Percentiles rank a stretch among this genome's conserved stretches.
Evolutionary conservation across 1,140 invertebrate species (phyloP).

Genomic region (Drosophila obscura): DNA sequence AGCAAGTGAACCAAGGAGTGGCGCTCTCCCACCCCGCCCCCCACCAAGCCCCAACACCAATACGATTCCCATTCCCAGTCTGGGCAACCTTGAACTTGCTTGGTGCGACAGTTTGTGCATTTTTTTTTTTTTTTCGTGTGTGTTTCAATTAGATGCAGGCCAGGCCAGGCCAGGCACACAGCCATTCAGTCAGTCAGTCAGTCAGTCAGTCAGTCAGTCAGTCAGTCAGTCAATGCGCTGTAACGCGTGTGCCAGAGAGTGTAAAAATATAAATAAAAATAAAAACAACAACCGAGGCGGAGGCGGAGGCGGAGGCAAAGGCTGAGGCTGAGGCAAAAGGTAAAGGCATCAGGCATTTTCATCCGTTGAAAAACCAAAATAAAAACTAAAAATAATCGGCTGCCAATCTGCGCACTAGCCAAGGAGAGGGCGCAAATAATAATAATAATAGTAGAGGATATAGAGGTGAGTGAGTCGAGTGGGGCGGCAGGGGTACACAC

Average conservation of each 20-base stretch:
- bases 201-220: slow-evolving; percentile 9
- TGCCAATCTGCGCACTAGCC: slow-evolving; percentile 62
- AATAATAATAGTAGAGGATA: slow-evolving; percentile 5
- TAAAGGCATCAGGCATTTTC: neutral
- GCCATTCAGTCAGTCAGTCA: neutral
- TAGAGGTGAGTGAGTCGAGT: slow-evolving; percentile 12
- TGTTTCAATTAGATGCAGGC: slow-evolving; percentile 41
- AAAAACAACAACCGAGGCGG: slow-evolving; percentile 12
- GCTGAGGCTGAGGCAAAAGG: neutral
- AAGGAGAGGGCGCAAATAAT: slow-evolving; percentile 25
- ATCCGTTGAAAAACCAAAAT: slow-evolving; percentile 4
- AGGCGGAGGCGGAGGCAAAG: too few species aligned
- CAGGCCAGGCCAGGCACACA: slow-evolving; percentile 7
- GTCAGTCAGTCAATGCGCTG: slow-evolving; percentile 18
- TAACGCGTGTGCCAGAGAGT: slow-evolving; percentile 4
- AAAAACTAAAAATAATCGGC: slow-evolving; percentile 22
- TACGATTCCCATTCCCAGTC: too few species aligned
- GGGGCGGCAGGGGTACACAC: neutral
- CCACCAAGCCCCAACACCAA: too few species aligned
- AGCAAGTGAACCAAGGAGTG: slow-evolving; percentile 1
- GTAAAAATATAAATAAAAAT: slow-evolving; percentile 33
- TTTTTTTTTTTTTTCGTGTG: neutral
- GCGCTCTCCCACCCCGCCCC: too few species aligned
- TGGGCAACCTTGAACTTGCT: slow-evolving; percentile 37
- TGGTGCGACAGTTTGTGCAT: neutral